Evolutionary conservation across 2,113 vertebrate genomes (phyloP).

Genomic region (Thunnus thynnus): DNA sequence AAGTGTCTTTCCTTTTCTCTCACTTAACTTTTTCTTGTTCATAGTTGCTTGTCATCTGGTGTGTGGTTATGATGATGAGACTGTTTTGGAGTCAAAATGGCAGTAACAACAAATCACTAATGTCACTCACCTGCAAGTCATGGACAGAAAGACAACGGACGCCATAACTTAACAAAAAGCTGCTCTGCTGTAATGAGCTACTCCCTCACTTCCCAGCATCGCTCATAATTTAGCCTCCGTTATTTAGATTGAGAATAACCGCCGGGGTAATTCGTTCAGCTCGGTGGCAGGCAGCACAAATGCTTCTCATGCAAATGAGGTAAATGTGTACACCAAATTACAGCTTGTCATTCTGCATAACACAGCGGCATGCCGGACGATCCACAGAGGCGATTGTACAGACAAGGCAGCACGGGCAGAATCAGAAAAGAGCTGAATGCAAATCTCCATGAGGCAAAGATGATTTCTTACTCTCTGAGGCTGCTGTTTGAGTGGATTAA

Average conservation of each 20-base stretch:
- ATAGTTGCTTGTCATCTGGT: not conserved
- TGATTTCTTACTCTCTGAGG: constrained; percentile 67
- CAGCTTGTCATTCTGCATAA: constrained; percentile 68
- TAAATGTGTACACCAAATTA: constrained; percentile 77
- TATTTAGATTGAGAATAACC: constrained; percentile 70
- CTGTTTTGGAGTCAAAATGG: constrained; percentile 23
- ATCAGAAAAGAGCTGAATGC: constrained; percentile 11
- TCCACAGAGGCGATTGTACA: constrained; percentile 33
- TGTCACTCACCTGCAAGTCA: constrained; percentile 46
- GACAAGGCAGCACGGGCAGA: constrained; percentile 16
- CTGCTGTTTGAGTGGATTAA: constrained; percentile 75
- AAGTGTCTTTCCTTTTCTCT: not conserved
- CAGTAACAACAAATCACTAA: constrained; percentile 41
- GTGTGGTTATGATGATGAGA: not conserved
- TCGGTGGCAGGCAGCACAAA: constrained; percentile 55
- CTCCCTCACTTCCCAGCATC: constrained; percentile 70
- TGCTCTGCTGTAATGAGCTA: constrained; percentile 29
- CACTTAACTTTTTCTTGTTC: not conserved
- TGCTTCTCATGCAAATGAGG: constrained; percentile 77
- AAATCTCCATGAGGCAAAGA: constrained; percentile 36
- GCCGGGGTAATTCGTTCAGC: constrained; percentile 38
- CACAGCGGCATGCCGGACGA: constrained; percentile 16
- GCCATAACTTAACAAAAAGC: constrained; percentile 28
- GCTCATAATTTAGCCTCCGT: constrained; percentile 27
- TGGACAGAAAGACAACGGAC: not conserved